Evolutionary conservation across 2,888 invertebrate genomes (phyloP).

Genomic region (Scrobipalpa costella): DNA sequence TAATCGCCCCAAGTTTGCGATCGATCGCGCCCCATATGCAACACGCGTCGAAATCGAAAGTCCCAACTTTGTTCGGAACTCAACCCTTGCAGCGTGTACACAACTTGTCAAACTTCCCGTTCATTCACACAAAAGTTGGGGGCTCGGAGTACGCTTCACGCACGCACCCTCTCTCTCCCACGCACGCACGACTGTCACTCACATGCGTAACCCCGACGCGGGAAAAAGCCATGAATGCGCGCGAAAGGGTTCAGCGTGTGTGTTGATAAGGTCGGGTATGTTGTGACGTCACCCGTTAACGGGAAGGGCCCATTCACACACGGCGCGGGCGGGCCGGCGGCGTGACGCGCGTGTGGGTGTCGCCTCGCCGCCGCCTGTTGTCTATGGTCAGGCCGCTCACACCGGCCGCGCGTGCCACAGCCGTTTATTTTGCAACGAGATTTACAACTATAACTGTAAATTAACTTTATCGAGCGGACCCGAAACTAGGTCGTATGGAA

Average conservation of each 20-base stretch:
- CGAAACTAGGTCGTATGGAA: conserved; percentile 80
- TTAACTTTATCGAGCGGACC: conserved; percentile 77
- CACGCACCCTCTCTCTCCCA: not conserved
- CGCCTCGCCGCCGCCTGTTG: conserved; percentile 58
- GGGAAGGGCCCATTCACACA: conserved; percentile 62
- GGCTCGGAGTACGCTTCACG: not conserved
- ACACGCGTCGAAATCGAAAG: conserved; percentile 75
- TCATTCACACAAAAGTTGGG: conserved; percentile 66
- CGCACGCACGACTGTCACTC: conserved; percentile 59
- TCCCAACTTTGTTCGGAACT: conserved; percentile 65
- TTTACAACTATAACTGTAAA: conserved; percentile 80
- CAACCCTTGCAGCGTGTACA: conserved; percentile 72
- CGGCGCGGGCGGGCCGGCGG: conserved; percentile 25
- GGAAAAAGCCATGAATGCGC: conserved; percentile 38
- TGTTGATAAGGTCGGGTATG: conserved; percentile 45
- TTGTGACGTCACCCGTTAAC: conserved; percentile 46
- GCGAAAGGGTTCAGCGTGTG: conserved; percentile 37
- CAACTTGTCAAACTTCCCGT: conserved; percentile 66
- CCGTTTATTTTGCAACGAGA: conserved; percentile 78
- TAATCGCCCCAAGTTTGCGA: conserved; percentile 38
- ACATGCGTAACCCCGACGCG: conserved; percentile 53
- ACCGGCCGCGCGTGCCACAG: conserved; percentile 53
- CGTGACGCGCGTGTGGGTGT: conserved; percentile 55
- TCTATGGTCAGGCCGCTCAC: conserved; percentile 67
- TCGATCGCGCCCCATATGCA: conserved; percentile 75